Evolutionary conservation across 2,888 invertebrate genomes (phyloP).

Genomic region (Fabriciana adippe): DNA sequence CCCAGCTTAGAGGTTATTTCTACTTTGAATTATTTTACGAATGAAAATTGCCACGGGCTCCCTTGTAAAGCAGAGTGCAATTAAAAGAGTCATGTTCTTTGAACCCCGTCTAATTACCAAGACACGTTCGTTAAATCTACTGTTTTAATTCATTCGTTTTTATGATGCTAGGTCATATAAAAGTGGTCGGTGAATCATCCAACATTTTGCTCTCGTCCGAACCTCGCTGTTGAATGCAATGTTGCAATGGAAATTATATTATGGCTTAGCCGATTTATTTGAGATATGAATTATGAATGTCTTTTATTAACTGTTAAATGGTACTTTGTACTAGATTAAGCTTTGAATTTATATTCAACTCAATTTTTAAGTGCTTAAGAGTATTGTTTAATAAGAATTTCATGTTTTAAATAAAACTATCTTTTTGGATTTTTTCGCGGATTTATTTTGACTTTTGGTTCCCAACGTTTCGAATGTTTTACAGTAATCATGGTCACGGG

Average conservation of each 20-base stretch:
- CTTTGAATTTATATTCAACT: no score
- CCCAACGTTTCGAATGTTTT: no score
- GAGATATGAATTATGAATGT: conserved; percentile 15
- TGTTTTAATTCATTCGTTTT: conserved; percentile 39
- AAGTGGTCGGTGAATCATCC: conserved; percentile 4
- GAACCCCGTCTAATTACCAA: conserved; percentile 50
- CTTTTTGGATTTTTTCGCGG: no score
- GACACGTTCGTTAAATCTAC: conserved; percentile 44
- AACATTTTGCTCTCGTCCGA: conserved; percentile 15
- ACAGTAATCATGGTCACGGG: no score
- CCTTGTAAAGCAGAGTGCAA: conserved; percentile 38
- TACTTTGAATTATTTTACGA: conserved; percentile 37
- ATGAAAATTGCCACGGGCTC: conserved; percentile 33
- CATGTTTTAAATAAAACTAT: no score
- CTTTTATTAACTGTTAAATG: background rate
- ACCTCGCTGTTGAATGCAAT: conserved; percentile 17
- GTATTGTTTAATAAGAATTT: no score
- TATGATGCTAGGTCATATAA: conserved; percentile 19
- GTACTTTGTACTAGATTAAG: no score
- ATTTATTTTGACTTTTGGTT: no score
- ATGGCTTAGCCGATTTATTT: conserved; percentile 15
- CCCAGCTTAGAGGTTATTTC: conserved; percentile 16
- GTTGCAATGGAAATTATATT: conserved; percentile 22
- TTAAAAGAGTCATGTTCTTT: conserved; percentile 47
- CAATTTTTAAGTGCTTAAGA: no score